Evolutionary conservation across 2,113 vertebrate species (phyloP).

Genomic region (Corvus moneduloides): DNA sequence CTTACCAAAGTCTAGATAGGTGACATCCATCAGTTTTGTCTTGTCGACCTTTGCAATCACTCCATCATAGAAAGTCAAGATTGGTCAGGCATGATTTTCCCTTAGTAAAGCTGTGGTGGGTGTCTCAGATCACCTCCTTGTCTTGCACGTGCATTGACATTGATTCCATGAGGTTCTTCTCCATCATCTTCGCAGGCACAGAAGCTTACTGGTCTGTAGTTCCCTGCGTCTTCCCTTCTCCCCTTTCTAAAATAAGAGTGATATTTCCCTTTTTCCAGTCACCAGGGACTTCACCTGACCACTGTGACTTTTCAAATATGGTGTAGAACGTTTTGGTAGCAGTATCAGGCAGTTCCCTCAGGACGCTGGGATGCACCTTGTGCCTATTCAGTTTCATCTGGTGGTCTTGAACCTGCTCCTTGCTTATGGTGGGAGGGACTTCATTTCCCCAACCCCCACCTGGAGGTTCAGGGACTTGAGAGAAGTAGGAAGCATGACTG

Average conservation of each 20-base stretch:
- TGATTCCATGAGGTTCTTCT: background rate
- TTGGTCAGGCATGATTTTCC: background rate
- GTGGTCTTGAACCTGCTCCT: background rate
- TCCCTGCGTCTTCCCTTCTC: background rate
- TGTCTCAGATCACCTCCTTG: background rate
- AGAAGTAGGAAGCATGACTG: background rate
- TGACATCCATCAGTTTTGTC: rapidly evolving
- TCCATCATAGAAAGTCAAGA: background rate
- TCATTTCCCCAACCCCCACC: background rate
- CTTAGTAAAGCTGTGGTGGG: background rate
- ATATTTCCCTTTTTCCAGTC: background rate
- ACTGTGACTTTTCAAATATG: background rate
- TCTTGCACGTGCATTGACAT: background rate
- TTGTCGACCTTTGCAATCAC: too few relatives aligned
- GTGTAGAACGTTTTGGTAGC: background rate
- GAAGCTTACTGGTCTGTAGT: background rate
- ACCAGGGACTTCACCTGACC: rapidly evolving
- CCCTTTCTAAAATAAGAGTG: background rate
- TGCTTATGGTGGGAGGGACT: background rate
- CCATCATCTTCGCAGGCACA: background rate
- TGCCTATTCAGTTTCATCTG: background rate
- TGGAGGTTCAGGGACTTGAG: background rate
- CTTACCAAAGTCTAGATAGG: too few relatives aligned
- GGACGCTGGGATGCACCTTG: background rate
- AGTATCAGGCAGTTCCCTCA: background rate